These are phyloP conservation scores for Amphipyra tragopoginis DNA, from an alignment of 2,888 invertebrate genomes.

Conservation along the genomic window DNA sequence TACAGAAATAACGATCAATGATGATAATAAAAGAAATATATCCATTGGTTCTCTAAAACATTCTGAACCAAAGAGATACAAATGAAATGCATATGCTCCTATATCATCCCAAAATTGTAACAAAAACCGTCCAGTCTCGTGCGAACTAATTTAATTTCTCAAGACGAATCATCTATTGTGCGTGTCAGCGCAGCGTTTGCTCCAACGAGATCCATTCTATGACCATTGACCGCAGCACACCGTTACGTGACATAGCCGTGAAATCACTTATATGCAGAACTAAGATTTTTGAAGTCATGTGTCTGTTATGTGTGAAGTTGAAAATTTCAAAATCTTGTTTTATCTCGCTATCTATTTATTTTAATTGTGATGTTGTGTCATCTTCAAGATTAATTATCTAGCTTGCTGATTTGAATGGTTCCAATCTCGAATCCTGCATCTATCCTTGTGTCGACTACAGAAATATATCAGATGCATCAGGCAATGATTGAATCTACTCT, in stretches of 20 bases:
- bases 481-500: too few relatives aligned
- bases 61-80: too few relatives aligned
- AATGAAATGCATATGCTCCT: conserved; percentile 32
- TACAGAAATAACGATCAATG: too few relatives aligned
- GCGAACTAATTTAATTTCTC: conserved; percentile 76
- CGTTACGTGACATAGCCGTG: conserved; percentile 64
- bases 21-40: too few relatives aligned
- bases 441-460: too few relatives aligned
- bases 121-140: conserved; percentile 58
- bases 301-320: conserved; percentile 16
- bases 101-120: conserved; percentile 45
- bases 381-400: too few relatives aligned
- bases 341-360: neutral
- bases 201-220: conserved; percentile 61
- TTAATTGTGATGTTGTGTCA: too few relatives aligned
- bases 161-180: conserved; percentile 77
- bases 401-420: too few relatives aligned
- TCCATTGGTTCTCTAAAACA: too few relatives aligned
- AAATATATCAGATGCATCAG: too few relatives aligned
- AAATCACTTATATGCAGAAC: conserved; percentile 59
- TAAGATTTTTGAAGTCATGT: conserved; percentile 39
- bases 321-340: neutral
- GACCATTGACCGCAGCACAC: conserved; percentile 70
- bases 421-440: too few relatives aligned
- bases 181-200: conserved; percentile 67